Evolutionary conservation across 2,113 vertebrate species (phyloP), one percentile per base, ranked within the genome.

Genomic region (Nanorana parkeri): DNA sequence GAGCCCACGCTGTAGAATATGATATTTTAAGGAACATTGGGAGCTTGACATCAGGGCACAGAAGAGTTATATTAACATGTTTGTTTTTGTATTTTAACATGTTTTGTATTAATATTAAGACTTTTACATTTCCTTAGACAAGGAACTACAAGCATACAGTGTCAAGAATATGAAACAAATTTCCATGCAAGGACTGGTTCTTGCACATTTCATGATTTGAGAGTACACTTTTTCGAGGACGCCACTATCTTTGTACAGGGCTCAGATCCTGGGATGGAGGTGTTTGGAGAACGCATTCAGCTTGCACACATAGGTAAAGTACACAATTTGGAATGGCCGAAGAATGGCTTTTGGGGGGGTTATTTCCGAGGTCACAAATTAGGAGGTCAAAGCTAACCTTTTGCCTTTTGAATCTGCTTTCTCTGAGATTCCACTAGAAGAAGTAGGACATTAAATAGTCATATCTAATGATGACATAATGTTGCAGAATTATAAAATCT

Each of bases 301-400:
- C 78, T 23, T 69, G 16, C 55, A 41, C 17, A 61, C 0, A 69
- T 51, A 80, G 78, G 78, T 80, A 71, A 41, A 41, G 32, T 69
- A 47, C 0, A 68, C 2, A 13, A 15, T n/a, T n/a, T n/a, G n/a
- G 4, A 36, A 36, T 36, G 32, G 4, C 32, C 32, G 5, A 36
- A 4, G 8, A 7, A 36, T 36, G 32, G 32, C 32, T 36, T 36
- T 4, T 4, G 32, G 8, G 8, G 32, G 8, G 32, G 5, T 36
- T 36, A 7, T 7, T 7, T 36, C 32, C 8, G 32, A 36, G 32
- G 32, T 3, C 8, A 7, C 8, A 7, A 36, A 36, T 7, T 36
- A 7, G 32, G 32, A 36, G 32, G 5, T 36, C 32, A 6, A 7
- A 7, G 32, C 5, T 36, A 7, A 36, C 32, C 5, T 7, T 32